These are phyloP conservation scores for Chaenocephalus aceratus DNA, from an alignment of 2,113 vertebrate genomes.

Conservation along the genomic window DNA sequence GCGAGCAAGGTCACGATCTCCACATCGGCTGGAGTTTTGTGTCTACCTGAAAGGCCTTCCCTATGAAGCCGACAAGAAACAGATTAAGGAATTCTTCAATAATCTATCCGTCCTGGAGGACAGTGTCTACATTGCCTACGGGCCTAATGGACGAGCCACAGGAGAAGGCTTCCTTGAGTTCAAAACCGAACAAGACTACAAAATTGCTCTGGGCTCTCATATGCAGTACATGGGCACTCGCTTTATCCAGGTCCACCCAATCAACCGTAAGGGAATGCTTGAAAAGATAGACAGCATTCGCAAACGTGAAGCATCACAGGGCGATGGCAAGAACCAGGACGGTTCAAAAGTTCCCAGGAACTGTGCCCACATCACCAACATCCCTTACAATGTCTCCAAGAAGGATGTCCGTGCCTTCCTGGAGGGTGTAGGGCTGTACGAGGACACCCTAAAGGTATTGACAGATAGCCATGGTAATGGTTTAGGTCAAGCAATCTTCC, in stretches of 20 bases:
- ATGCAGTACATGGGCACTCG: slow-evolving; percentile 99
- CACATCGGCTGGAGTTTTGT: slow-evolving; percentile 94
- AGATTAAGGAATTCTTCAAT: slow-evolving; percentile 98
- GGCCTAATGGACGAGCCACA: slow-evolving; percentile 95
- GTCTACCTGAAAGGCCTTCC: slow-evolving; percentile 97
- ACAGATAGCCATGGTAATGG: slow-evolving; percentile 94
- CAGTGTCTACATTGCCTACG: slow-evolving; percentile 97
- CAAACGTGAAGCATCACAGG: slow-evolving; percentile 88
- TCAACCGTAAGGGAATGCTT: slow-evolving; percentile 95
- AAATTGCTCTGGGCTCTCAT: slow-evolving; percentile 93
- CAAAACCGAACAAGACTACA: slow-evolving; percentile 93
- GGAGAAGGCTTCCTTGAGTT: slow-evolving; percentile 98
- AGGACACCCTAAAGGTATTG: slow-evolving; percentile 93
- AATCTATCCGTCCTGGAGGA: slow-evolving; percentile 95
- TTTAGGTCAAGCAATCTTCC: slow-evolving; percentile 95
- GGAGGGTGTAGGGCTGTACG: slow-evolving; percentile 93
- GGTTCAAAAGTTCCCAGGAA: slow-evolving; percentile 85
- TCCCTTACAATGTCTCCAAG: slow-evolving; percentile 96
- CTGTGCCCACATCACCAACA: slow-evolving; percentile 96
- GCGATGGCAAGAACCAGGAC: slow-evolving; percentile 90
- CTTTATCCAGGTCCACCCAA: slow-evolving; percentile 98
- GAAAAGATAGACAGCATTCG: slow-evolving; percentile 96
- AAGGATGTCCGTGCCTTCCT: slow-evolving; percentile 95
- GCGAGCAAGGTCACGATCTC: slow-evolving; percentile 93
- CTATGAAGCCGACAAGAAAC: slow-evolving; percentile 97